Conservation (phyloP, 2,888 invertebrate genomes). For the Sericinus montela region DNA sequence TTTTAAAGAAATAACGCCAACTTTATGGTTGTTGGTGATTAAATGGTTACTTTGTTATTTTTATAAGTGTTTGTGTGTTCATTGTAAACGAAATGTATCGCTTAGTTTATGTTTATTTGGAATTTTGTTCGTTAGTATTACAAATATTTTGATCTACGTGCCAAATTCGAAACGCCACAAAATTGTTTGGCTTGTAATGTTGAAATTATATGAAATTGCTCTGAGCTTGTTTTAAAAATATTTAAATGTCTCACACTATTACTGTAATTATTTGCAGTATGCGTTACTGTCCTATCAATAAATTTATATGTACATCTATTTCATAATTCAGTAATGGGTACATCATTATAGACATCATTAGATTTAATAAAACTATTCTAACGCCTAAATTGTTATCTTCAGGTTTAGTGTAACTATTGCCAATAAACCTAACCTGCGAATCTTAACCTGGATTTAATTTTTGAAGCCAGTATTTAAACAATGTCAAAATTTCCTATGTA, state of each 20-base stretch:
- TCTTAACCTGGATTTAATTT: conserved; percentile 4
- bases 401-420: conserved; percentile 2
- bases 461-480: conserved; percentile 14
- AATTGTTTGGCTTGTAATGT: conserved; percentile 43
- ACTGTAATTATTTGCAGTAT: conserved; percentile 34
- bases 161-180: conserved; percentile 60
- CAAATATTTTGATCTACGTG: conserved; percentile 43
- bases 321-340: too few relatives aligned
- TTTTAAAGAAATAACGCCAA: conserved; percentile 63
- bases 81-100: conserved; percentile 30
- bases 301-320: conserved; percentile 14
- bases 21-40: conserved; percentile 40
- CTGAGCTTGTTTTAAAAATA: conserved; percentile 43
- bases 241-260: conserved; percentile 28
- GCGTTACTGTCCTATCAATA: conserved; percentile 33
- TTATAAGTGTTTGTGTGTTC: conserved; percentile 70
- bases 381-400: too few relatives aligned
- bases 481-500: conserved; percentile 36
- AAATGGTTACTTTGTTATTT: conserved; percentile 67
- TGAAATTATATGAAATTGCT: conserved; percentile 30
- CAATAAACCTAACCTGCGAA: conserved; percentile 1
- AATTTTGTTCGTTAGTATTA: conserved; percentile 37
- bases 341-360: too few relatives aligned
- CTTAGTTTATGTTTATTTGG: conserved; percentile 43
- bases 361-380: too few relatives aligned